phyloP scores from a whole-genome alignment of 2,113 vertebrate species.

The Danionella cerebrum region DNA sequence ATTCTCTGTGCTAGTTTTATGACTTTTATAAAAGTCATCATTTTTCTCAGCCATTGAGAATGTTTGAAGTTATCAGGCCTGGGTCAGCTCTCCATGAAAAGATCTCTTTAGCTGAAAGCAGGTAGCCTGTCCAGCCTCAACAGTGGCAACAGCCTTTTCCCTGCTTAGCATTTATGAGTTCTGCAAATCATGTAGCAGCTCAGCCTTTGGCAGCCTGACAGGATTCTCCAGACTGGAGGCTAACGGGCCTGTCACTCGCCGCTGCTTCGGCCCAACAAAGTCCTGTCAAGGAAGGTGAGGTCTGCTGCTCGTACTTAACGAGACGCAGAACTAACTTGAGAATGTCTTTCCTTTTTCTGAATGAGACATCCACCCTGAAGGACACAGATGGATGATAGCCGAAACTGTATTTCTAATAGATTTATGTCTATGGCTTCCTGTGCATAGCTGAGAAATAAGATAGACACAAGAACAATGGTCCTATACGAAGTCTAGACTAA shows the following conservation, averaged over 20 bases:
- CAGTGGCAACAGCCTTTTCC: conserved; percentile 25
- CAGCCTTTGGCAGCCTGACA: conserved; percentile 36
- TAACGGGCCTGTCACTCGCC: conserved; percentile 42
- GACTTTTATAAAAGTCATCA: conserved; percentile 30
- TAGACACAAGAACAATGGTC: too few relatives aligned
- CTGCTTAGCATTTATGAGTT: conserved; percentile 43
- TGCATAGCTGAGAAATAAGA: background rate
- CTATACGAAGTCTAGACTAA: background rate
- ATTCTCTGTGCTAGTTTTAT: conserved; percentile 12
- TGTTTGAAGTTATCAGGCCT: conserved; percentile 29
- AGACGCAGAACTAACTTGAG: conserved; percentile 21
- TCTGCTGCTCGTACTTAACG: conserved; percentile 25
- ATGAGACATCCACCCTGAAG: conserved; percentile 11
- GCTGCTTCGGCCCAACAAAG: conserved; percentile 29
- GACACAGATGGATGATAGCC: background rate
- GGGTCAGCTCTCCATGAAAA: conserved; percentile 17
- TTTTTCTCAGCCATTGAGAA: conserved; percentile 11
- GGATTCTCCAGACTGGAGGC: conserved; percentile 35
- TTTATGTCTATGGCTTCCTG: background rate
- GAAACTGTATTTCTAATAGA: background rate
- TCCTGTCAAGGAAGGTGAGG: conserved; percentile 23
- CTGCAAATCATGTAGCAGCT: conserved; percentile 38
- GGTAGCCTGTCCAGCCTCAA: conserved; percentile 30
- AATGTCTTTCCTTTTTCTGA: background rate
- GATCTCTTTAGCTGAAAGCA: conserved; percentile 28